phyloP scores from a whole-genome alignment of 2,888 invertebrate species.

The Conops quadrifasciatus region DNA sequence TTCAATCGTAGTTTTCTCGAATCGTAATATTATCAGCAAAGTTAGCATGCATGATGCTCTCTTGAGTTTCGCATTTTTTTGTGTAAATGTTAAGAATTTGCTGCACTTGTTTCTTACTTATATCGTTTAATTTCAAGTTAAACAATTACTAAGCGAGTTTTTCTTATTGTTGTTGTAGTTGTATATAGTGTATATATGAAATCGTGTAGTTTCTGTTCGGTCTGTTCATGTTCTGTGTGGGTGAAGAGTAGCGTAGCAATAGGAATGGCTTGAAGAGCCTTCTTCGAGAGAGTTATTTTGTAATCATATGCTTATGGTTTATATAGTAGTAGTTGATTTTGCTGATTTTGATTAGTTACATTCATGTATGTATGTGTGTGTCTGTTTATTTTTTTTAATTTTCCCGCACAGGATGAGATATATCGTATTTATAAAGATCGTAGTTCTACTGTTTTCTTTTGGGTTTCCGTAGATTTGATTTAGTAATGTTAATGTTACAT shows the following conservation, averaged over 20 bases:
- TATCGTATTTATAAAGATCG: neutral
- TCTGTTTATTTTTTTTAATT: slow-evolving; percentile 23
- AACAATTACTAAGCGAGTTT: slow-evolving; percentile 29
- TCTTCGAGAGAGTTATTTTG: slow-evolving; percentile 35
- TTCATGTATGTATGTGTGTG: neutral
- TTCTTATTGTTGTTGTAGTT: neutral
- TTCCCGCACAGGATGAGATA: slow-evolving; percentile 38
- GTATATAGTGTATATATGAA: neutral
- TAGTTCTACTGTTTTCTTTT: neutral
- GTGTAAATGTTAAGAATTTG: neutral
- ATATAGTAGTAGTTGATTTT: slow-evolving; percentile 25
- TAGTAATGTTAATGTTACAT: slow-evolving; percentile 41
- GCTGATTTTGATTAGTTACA: neutral
- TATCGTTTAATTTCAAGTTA: neutral
- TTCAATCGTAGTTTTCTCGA: slow-evolving; percentile 21
- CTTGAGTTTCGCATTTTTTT: neutral
- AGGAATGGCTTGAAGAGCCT: neutral
- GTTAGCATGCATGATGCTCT: neutral
- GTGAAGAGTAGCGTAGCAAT: slow-evolving; percentile 20
- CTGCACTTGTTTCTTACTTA: neutral
- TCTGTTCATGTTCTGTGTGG: slow-evolving; percentile 8
- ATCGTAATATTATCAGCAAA: neutral
- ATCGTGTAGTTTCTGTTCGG: neutral
- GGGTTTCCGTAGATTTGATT: slow-evolving; percentile 1
- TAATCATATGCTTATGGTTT: slow-evolving; percentile 23